Evolutionary conservation across 2,113 vertebrate genomes (phyloP), one percentile per base, ranked within the genome.

Genomic region (Oreochromis spilurus): DNA sequence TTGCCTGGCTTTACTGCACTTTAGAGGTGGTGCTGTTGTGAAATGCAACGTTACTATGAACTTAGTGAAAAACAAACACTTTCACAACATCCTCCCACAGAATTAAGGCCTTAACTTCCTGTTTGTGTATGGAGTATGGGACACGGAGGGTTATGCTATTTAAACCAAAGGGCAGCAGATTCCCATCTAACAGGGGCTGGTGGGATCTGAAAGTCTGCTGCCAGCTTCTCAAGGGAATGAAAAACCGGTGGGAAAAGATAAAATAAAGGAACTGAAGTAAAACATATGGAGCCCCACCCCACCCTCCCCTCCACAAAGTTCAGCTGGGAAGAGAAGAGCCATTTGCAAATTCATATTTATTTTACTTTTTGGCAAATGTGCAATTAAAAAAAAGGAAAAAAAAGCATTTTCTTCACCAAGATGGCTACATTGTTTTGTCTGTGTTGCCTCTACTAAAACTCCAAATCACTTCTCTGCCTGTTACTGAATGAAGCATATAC

Each of bases 131-230:
- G 94, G 93, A 90, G 88, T 89, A 93, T 84, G 88, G 85, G 90
- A 94, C 92, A 84, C 79, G 13, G 82, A 93, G 95, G 93, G 95
- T 94, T 95, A 89, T 91, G 92, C 93, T 94, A 85, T 94, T 95
- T 88, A 92, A 95, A 94, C 83, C 89, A 95, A 96, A 96, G 95
- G 96, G 92, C 96, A 96, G 92, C 86, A 92, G 89, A 94, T 96
- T 96, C 96, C 96, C 95, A 96, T 92, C 94, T 38, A 84, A 60
- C 67, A 90, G 86, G 78, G 57, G 58, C 79, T 91, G 91, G 81
- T 67, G 93, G 93, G 87, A 94, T 92, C 91, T 86, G 80, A 77
- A 79, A 82, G 45, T 52, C 77, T 84, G 86, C 87, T 94, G 89
- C 92, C 88, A 91, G 84, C 89, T 90, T 91, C 94, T 94, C 95